These are phyloP conservation scores for Oryzias curvinotus DNA, from an alignment of 2,113 vertebrate genomes.

Conservation along the genomic window DNA sequence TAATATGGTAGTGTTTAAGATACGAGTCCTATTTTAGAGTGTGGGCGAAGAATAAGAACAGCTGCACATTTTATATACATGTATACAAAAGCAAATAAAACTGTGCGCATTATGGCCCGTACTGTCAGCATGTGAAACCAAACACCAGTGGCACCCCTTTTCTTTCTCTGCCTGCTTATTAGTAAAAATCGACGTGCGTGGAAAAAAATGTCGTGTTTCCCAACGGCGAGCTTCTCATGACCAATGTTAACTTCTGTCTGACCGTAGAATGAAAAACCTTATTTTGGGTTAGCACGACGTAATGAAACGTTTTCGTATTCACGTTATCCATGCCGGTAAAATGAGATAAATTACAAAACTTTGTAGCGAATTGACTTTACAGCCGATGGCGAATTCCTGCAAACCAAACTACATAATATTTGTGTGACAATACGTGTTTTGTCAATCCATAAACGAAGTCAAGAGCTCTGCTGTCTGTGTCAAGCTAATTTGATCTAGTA, in stretches of 20 bases:
- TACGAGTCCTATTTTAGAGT: no score
- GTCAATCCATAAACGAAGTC: conserved; percentile 33
- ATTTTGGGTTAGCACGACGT: conserved; percentile 14
- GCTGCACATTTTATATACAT: not conserved
- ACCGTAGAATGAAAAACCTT: conserved; percentile 11
- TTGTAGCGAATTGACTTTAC: no score
- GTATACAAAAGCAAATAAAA: conserved; percentile 27
- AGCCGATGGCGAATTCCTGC: no score
- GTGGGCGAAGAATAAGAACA: conserved; percentile 21
- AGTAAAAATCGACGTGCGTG: not conserved
- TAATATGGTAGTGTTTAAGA: no score
- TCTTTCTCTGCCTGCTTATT: not conserved
- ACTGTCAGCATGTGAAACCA: conserved; percentile 55
- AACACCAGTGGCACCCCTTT: conserved; percentile 10
- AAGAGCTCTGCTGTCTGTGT: conserved; percentile 38
- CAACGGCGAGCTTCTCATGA: conserved; percentile 6
- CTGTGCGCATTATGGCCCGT: conserved; percentile 58
- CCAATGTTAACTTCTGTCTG: conserved; percentile 36
- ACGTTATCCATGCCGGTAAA: not conserved
- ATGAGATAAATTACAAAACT: no score
- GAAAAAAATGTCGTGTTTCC: not conserved
- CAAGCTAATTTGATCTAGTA: conserved; percentile 72
- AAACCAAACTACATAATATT: not conserved
- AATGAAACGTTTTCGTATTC: conserved; percentile 22
- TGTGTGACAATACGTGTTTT: conserved; percentile 19